phyloP scores from a whole-genome alignment of 2,888 invertebrate species.

The Ecdyonurus torrentis region DNA sequence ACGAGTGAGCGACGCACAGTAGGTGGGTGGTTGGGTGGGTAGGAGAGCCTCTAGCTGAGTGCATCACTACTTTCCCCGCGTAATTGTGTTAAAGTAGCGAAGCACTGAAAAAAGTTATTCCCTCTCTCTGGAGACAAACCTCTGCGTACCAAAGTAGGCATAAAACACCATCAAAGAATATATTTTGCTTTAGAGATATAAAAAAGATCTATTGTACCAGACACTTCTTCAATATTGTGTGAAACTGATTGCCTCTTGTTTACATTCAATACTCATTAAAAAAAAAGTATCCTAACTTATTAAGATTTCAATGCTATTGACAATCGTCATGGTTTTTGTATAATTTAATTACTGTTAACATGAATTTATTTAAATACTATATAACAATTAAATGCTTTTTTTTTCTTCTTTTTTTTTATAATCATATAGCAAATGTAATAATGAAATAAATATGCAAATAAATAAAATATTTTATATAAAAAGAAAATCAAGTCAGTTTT shows the following conservation, averaged over 20 bases:
- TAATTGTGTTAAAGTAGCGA: constrained; percentile 1
- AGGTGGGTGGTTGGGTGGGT: background rate
- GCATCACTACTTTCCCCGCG: background rate
- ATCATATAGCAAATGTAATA: no score
- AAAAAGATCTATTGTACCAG: background rate
- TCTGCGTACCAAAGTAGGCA: background rate
- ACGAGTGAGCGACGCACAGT: background rate
- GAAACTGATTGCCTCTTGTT: background rate
- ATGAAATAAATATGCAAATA: no score
- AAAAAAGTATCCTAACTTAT: background rate
- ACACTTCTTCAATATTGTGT: background rate
- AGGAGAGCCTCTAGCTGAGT: background rate
- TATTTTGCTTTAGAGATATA: background rate
- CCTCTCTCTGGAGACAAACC: background rate
- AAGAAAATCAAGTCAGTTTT: background rate
- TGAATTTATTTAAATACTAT: no score
- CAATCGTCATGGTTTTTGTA: no score
- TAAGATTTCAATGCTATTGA: background rate
- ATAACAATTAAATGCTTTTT: no score
- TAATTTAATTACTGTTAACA: no score
- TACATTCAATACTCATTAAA: no score
- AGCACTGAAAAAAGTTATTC: background rate
- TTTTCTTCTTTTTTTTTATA: no score
- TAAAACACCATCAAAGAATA: background rate
- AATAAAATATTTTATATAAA: no score